These are phyloP conservation scores for Homarus gammarus DNA, from an alignment of 2,888 invertebrate species.

Conservation along the genomic window DNA sequence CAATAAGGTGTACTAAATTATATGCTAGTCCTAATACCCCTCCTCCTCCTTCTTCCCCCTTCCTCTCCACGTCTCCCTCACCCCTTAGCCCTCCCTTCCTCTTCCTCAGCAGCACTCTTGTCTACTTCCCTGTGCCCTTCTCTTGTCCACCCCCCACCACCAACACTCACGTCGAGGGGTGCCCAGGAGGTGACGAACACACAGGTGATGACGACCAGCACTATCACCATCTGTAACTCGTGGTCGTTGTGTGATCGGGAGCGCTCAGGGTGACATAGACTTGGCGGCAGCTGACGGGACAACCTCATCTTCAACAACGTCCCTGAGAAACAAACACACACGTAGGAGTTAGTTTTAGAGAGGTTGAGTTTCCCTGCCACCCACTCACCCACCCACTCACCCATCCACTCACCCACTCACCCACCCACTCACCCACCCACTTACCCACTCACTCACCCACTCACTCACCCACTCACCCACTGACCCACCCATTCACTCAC, in stretches of 20 bases:
- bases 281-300: slow-evolving; percentile 8
- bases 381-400: no score
- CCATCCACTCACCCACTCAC: no score
- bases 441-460: no score
- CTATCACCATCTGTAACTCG: slow-evolving; percentile 79
- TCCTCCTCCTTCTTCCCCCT: no score
- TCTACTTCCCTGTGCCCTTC: not conserved
- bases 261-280: slow-evolving; percentile 45
- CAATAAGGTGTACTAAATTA: no score
- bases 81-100: no score
- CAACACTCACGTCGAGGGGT: slow-evolving; percentile 77
- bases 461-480: no score
- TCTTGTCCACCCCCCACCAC: no score
- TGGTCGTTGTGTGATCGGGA: slow-evolving; percentile 77
- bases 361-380: no score
- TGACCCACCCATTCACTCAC: slow-evolving; percentile 72
- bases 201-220: slow-evolving; percentile 78
- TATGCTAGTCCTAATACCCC: no score
- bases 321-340: slow-evolving; percentile 26
- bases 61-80: no score
- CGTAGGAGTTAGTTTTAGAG: no score
- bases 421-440: slow-evolving; percentile 74
- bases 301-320: slow-evolving; percentile 52
- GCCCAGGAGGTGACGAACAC: slow-evolving; percentile 79
- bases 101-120: not conserved